A percentile compares a stretch with the other conserved stretches of the same genome.
phyloP scores from a whole-genome alignment of 2,113 vertebrate genomes.

The Plestiodon gilberti region DNA sequence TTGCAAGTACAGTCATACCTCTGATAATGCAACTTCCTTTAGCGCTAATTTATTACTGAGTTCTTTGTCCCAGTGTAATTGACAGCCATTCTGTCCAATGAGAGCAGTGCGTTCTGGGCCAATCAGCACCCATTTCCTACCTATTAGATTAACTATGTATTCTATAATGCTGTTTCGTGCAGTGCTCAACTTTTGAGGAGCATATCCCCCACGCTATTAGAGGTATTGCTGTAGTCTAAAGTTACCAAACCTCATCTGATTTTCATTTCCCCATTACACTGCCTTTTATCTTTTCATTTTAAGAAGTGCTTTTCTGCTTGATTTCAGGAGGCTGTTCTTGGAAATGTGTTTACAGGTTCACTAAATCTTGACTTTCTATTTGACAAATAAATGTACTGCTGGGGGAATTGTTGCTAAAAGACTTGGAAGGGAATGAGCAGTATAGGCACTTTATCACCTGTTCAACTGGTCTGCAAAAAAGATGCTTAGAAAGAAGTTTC shows the following conservation, averaged over 20 bases:
- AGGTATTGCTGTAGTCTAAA: too few species aligned
- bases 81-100: too few species aligned
- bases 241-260: neutral
- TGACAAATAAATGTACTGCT: neutral
- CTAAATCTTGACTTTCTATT: neutral
- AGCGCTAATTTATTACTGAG: too few species aligned
- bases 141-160: too few species aligned
- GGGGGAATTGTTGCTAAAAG: slow-evolving; percentile 1
- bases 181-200: too few species aligned
- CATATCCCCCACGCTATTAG: too few species aligned
- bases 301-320: neutral
- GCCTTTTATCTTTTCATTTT: neutral
- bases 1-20: neutral
- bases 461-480: neutral
- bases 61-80: too few species aligned
- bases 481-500: neutral
- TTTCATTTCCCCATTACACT: neutral
- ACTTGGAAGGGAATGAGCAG: neutral
- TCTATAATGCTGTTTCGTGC: too few species aligned
- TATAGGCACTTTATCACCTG: neutral
- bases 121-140: too few species aligned
- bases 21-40: neutral
- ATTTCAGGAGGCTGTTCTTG: neutral
- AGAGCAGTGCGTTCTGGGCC: too few species aligned
- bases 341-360: neutral